These are phyloP conservation scores for Phytoseiulus persimilis DNA, from an alignment of 2,888 invertebrate genomes.

Conservation along the genomic window DNA sequence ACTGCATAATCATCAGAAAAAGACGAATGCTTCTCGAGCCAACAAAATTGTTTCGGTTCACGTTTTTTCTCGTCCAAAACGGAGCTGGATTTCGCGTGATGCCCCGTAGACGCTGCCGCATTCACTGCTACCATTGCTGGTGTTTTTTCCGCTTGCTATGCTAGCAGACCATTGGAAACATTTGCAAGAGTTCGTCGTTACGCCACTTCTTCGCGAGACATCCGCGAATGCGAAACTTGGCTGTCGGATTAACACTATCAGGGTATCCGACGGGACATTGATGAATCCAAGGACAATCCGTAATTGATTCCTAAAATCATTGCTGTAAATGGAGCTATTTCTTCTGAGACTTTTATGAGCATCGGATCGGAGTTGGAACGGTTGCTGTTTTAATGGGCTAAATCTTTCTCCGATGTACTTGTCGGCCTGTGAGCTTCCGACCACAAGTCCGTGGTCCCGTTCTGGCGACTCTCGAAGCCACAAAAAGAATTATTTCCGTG, in stretches of 20 bases:
- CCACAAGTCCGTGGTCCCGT: neutral
- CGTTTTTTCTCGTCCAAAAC: neutral
- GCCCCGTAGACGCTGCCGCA: neutral
- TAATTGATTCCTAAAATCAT: neutral
- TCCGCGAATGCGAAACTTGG: neutral
- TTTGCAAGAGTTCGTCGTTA: neutral
- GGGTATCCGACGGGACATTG: neutral
- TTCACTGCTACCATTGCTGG: neutral
- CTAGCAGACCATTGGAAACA: neutral
- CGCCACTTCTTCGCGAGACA: neutral
- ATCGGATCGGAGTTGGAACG: neutral
- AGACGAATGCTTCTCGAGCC: neutral
- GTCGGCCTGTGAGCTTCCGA: neutral
- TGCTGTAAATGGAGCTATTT: neutral
- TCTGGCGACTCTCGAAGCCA: neutral
- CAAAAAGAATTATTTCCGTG: neutral
- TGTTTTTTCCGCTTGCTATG: neutral
- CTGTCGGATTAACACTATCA: neutral
- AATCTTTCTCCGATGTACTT: neutral
- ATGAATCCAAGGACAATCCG: neutral
- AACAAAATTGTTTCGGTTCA: neutral
- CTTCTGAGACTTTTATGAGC: neutral
- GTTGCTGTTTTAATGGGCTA: neutral
- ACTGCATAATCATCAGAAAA: neutral
- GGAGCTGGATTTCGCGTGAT: neutral